Evolutionary conservation across 1,140 invertebrate species (phyloP).

Genomic region (Drosophila simulans): DNA sequence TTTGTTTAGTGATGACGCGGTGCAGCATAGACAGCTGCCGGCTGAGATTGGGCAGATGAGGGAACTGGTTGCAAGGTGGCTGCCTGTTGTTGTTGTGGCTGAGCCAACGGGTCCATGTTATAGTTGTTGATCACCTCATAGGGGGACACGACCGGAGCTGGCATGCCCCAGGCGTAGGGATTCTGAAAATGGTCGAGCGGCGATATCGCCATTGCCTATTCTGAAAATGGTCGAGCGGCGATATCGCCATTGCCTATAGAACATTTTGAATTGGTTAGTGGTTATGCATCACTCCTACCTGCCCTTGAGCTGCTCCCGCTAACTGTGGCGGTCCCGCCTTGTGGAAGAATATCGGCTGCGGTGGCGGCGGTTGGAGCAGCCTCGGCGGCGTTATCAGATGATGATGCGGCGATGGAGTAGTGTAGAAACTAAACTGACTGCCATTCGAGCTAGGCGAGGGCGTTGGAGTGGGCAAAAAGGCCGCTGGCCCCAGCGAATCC

Average conservation of each 20-base stretch:
- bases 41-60: constrained; percentile 8
- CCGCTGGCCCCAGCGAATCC: constrained; percentile 25
- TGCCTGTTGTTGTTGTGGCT: constrained; percentile 10
- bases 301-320: constrained; percentile 14
- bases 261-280: background rate
- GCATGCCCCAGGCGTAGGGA: constrained; percentile 51
- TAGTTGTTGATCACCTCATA: constrained; percentile 41
- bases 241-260: too few relatives aligned
- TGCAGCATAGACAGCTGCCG: constrained; percentile 26
- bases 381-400: constrained; percentile 17
- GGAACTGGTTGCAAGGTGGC: background rate
- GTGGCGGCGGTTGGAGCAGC: constrained; percentile 22
- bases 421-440: constrained; percentile 55
- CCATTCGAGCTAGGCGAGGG: constrained; percentile 59
- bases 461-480: constrained; percentile 53
- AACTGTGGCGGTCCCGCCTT: constrained; percentile 24
- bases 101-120: constrained; percentile 23
- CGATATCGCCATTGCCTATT: background rate
- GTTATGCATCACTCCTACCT: constrained; percentile 11
- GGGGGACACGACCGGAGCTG: constrained; percentile 24
- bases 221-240: constrained; percentile 8
- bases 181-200: constrained; percentile 14
- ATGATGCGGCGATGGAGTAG: constrained; percentile 14
- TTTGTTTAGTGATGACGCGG: constrained; percentile 43
- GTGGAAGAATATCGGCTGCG: constrained; percentile 50